Evolutionary conservation across 2,888 invertebrate genomes (phyloP), one percentile per base, ranked within the genome.

Genomic region (Lithophane socia): DNA sequence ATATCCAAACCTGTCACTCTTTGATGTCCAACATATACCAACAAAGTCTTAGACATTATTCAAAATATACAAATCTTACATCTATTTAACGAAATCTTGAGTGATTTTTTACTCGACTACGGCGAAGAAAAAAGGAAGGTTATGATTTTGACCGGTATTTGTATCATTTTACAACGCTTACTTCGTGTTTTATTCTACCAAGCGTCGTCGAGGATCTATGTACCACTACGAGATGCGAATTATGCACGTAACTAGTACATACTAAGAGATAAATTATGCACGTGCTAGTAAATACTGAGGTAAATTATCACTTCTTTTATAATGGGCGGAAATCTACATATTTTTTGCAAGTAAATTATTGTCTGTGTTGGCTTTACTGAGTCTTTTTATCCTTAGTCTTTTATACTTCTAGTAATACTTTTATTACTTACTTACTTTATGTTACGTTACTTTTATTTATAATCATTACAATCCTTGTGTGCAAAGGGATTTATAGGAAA

Each of bases 21-120:
- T 37, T 61, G 24, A 47, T 75, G 37, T 37, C 21, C 37, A 24
- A 47, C 47, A 77, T 65, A 73, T 73, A 74, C n/a, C 42, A 5
- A 52, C 18, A 68, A 5, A 21, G 47, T 49, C 4, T 0, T 9
- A 73, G 42, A 52, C 10, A 29, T 42, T 24, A 24, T 49, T 18
- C 21, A 65, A 18, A 44, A 44, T 16, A n/a, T 64, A n/a, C 9
- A 44, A 52, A 52, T 8, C 8, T 18, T 52, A 64, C n/a, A 18
- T 12, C 12, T 3, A 44, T 56, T n/a, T 2, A 10, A 54, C 37
- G 37, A 54, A 54, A 56, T 21, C n/a, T 24, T 56, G 12, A 13
- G 12, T 56, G 12, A 4, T n/a, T 24, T 24, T 58, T n/a, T n/a
- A n/a, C n/a, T n/a, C n/a, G n/a, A n/a, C n/a, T n/a, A n/a, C n/a